Conservation (phyloP, 2,797 vertebrate genomes). For the Vireo griseus region DNA sequence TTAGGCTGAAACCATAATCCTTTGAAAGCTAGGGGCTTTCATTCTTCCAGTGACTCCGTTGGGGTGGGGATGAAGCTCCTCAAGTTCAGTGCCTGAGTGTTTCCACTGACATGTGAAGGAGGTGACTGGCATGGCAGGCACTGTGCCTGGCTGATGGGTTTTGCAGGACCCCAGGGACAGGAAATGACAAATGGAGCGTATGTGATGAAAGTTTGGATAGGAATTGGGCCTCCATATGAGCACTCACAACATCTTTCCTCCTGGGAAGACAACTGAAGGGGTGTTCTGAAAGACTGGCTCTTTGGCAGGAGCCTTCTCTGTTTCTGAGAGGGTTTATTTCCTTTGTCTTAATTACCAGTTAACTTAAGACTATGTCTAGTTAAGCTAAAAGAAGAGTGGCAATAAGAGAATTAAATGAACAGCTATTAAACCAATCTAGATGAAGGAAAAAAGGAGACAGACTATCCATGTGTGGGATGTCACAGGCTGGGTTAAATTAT, state of each 20-base stretch:
- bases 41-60: neutral
- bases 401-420: neutral
- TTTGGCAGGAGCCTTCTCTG: neutral
- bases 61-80: neutral
- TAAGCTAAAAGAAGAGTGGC: neutral
- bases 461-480: neutral
- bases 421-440: neutral
- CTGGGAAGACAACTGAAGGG: neutral
- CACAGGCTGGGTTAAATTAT: neutral
- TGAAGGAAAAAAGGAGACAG: neutral
- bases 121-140: neutral
- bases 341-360: neutral
- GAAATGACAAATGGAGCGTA: neutral
- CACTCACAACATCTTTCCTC: neutral
- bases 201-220: neutral
- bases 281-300: neutral
- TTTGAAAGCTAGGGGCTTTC: neutral
- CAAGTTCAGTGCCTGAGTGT: fast-evolving
- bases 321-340: neutral
- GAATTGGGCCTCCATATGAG: neutral
- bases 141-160: fast-evolving
- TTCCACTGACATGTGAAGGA: neutral
- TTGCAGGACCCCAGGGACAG: neutral
- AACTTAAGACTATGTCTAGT: neutral
- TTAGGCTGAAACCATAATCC: neutral